Base-by-base conservation (phyloP, 2,888 invertebrate species). In the Neoitamus cyanurus region DNA sequence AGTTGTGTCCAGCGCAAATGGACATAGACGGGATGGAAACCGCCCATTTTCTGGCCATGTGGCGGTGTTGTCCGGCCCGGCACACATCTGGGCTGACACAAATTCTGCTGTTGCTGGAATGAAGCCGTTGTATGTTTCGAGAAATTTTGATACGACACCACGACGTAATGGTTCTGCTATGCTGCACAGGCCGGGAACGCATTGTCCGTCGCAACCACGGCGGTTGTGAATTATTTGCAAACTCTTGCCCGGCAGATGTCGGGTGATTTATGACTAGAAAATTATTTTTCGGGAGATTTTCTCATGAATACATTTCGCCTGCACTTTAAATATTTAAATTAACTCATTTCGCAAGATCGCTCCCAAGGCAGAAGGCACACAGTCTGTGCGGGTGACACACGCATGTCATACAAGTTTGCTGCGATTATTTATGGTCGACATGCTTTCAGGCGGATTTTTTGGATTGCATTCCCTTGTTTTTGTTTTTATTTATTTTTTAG, bases 241-340 rank as follows among this genome's bases (percentile, higher is more conserved):
- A 75, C 13, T 75, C 75, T 75, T 75, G 42, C 42, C 28, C 20
- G 46, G 75, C 75, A 75, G 75, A 75, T 75, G 75, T 75, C 75
- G 75, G 58, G 28, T 75, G 42, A 75, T 75, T 75, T 75, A 75
- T 75, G 42, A 25, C 75, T 75, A 75, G 75, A 75, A 75, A 75
- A 75, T 75, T 11, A 75, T 75, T 75, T 75, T 75, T 75, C 75
- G 25, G 28, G 42, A 75, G 46, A 75, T 75, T 75, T 75, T 75
- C 75, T 46, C 75, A 75, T 75, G 75, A 75, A 75, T 75, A 75
- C 75, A 34, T 75, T 75, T 75, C 46, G 34, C 42, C 25, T 75
- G 37, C 75, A 75, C 25, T 75, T 75, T 75, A 75, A 75, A 75
- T 70, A 75, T 75, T 75, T 75, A 75, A 75, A 75, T 75, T 75